phyloP scores from a whole-genome alignment of 2,797 vertebrate genomes.

The Microhierax caerulescens region DNA sequence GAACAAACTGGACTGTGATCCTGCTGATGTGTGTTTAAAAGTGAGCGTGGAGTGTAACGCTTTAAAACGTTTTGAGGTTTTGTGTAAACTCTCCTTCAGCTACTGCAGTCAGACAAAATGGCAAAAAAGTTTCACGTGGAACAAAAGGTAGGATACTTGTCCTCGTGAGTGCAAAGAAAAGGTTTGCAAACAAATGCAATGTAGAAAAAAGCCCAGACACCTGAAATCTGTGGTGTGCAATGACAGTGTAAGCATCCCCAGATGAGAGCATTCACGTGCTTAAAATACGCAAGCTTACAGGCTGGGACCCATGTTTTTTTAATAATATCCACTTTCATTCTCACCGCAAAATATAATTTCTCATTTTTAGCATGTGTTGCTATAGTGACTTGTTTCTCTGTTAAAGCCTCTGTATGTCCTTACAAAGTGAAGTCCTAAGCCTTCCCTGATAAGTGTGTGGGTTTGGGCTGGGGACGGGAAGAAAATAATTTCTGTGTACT shows the following conservation, averaged over 20 bases:
- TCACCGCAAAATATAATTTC: neutral
- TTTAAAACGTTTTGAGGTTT: neutral
- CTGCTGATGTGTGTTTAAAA: neutral
- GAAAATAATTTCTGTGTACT: neutral
- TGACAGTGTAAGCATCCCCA: neutral
- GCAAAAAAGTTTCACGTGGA: neutral
- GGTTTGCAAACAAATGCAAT: neutral
- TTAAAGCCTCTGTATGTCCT: neutral
- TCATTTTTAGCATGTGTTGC: neutral
- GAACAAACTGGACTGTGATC: neutral
- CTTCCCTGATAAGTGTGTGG: neutral
- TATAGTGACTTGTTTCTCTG: conserved; percentile 10
- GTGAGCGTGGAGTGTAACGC: neutral
- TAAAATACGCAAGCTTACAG: neutral
- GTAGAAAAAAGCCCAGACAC: neutral
- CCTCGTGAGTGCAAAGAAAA: neutral
- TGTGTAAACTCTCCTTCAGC: neutral
- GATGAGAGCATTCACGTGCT: neutral
- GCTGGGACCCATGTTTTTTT: accelerated
- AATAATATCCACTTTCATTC: neutral
- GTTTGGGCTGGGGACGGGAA: neutral
- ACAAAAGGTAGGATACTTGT: neutral
- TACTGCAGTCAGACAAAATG: neutral
- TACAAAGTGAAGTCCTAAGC: neutral
- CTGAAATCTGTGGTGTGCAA: neutral